Base-by-base conservation (phyloP, 2,797 vertebrate genomes). In the Scolopax rusticola region DNA sequence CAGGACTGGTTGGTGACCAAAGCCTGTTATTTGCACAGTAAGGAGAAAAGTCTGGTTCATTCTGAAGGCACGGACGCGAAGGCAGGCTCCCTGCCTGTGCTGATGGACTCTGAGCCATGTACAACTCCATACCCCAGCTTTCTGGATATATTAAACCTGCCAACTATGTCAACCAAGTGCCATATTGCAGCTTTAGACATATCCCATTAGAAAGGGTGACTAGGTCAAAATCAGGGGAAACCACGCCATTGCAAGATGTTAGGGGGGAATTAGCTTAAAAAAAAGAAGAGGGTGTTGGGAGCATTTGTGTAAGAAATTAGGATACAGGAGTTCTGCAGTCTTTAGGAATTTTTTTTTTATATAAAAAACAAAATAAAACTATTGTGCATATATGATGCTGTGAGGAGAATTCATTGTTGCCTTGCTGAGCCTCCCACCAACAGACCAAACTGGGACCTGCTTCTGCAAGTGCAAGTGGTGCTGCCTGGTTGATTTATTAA, bases 331-430 rank as follows among this genome's bases (percentile, higher is more conserved):
- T 94, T 88, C 91, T 92, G 92, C 85, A 96, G 93, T 96, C 77
- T 86, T 95, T 96, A 67, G 47, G 57, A 86, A 8, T 41, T 97
- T 96, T 97, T 96, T 97, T 97, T 98, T 97, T 98, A 95, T 90
- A 93, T 97, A 96, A 74, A 95, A 97, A 96, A 94, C 70, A 15
- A 97, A 97, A 93, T 96, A 95, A 83, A 97, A 95, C 90, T 95
- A 91, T 96, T 97, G 96, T 77, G 95, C 88, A 97, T 96, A 95
- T 89, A 71, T 93, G 88, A 77, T 93, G 53, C 9, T 85, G 63
- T 86, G 63, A 82, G 65, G 63, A 32, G 54, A 51, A 23, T 91
- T 87, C 15, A 32, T 88, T 76, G 57, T 88, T 86, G 89, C 84
- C 38, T 76, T 79, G 43, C 32, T 50, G 54, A 89, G 60, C 23